A percentile compares a stretch with the other conserved stretches of the same genome.
Conservation (phyloP, 2,113 vertebrate species). For the Ochotona princeps region DNA sequence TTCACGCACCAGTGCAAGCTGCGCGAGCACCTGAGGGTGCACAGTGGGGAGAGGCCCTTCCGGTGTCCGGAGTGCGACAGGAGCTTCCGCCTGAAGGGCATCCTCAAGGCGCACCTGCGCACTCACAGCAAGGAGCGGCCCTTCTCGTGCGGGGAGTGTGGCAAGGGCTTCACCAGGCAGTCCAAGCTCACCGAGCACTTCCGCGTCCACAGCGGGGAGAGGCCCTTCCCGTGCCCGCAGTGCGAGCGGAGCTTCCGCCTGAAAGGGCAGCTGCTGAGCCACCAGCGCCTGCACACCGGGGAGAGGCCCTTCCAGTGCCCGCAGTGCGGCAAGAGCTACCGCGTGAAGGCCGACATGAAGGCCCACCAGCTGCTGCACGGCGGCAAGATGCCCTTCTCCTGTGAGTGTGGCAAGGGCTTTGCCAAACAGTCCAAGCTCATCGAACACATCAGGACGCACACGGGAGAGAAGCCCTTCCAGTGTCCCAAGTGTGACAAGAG, state of each 20-base stretch:
- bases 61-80: conserved; percentile 80
- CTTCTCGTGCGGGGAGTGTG: conserved; percentile 87
- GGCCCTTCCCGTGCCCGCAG: conserved; percentile 73
- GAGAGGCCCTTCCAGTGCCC: conserved; percentile 82
- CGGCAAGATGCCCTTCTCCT: conserved; percentile 76
- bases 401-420: conserved; percentile 77
- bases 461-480: conserved; percentile 75
- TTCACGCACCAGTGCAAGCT: conserved; percentile 81
- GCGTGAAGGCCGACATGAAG: conserved; percentile 86
- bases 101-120: conserved; percentile 84
- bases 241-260: conserved; percentile 81
- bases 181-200: conserved; percentile 89
- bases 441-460: conserved; percentile 70
- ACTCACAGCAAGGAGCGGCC: conserved; percentile 85
- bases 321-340: conserved; percentile 82
- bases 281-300: conserved; percentile 77
- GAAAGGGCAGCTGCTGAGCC: conserved; percentile 79
- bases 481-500: conserved; percentile 67
- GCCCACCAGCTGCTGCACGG: conserved; percentile 80
- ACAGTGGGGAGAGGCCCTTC: conserved; percentile 83
- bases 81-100: conserved; percentile 86
- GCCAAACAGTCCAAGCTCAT: conserved; percentile 70
- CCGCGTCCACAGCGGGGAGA: conserved; percentile 85
- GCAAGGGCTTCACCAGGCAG: conserved; percentile 88
- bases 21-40: conserved; percentile 78